Conservation (phyloP, 2,888 invertebrate species). For the Eurois occulta region DNA sequence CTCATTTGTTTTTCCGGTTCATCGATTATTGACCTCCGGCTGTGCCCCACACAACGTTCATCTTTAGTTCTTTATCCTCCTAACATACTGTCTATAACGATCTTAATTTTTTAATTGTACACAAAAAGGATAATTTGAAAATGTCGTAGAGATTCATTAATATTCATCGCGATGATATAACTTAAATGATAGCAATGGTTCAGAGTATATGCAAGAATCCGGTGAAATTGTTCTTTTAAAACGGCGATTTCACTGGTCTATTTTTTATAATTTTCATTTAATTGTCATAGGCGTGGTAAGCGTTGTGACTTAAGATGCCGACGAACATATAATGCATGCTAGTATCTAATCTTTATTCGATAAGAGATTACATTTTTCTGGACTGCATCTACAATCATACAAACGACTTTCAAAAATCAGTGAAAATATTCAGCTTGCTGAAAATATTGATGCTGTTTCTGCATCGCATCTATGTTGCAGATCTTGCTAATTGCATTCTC, state of each 20-base stretch:
- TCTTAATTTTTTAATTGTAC: slow-evolving; percentile 48
- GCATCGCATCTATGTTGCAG: not conserved
- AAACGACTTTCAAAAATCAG: not conserved
- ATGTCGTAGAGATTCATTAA: slow-evolving; percentile 72
- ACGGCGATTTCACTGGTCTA: slow-evolving; percentile 67
- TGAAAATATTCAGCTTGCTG: not conserved
- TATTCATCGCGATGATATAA: slow-evolving; percentile 76
- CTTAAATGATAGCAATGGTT: slow-evolving; percentile 64
- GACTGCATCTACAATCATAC: not conserved
- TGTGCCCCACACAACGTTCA: slow-evolving; percentile 32
- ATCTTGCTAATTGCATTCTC: slow-evolving; percentile 11
- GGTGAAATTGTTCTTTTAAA: slow-evolving; percentile 73
- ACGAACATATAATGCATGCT: slow-evolving; percentile 4
- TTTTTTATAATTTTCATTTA: slow-evolving; percentile 61
- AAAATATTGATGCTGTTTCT: not conserved
- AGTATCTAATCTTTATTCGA: not conserved
- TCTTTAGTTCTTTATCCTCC: slow-evolving; percentile 8
- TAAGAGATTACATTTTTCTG: not conserved
- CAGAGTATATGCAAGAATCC: slow-evolving; percentile 75
- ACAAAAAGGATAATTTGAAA: slow-evolving; percentile 38
- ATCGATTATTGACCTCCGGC: slow-evolving; percentile 52
- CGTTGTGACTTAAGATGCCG: slow-evolving; percentile 32
- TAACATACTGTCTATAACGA: slow-evolving; percentile 32
- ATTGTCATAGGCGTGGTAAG: slow-evolving; percentile 58
- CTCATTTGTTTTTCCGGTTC: slow-evolving; percentile 59